Percentiles rank a stretch among this genome's conserved stretches.
These are phyloP conservation scores for Erannis defoliaria DNA, from an alignment of 2,888 invertebrate species.

Conservation along the genomic window DNA sequence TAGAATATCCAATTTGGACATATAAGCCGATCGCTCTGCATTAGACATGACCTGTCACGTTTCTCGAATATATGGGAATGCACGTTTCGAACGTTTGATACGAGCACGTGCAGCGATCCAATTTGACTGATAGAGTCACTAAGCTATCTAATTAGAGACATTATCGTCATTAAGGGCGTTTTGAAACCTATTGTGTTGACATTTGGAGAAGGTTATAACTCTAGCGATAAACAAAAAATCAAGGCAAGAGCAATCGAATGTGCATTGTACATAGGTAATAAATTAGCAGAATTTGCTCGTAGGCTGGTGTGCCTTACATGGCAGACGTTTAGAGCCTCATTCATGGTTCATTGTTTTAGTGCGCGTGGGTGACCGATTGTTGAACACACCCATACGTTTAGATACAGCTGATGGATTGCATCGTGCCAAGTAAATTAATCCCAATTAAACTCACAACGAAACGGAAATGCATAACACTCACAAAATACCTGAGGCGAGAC, in stretches of 20 bases:
- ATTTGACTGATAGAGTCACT: constrained; percentile 49
- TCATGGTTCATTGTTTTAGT: constrained; percentile 70
- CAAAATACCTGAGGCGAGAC: constrained; percentile 21
- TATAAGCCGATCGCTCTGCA: constrained; percentile 51
- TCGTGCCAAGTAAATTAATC: constrained; percentile 71
- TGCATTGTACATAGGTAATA: constrained; percentile 48
- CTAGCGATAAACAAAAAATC: constrained; percentile 14
- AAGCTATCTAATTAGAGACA: constrained; percentile 57
- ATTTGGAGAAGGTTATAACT: constrained; percentile 21
- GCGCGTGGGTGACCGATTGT: constrained; percentile 72
- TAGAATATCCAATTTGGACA: constrained; percentile 35
- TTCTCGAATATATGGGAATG: constrained; percentile 43
- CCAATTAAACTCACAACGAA: constrained; percentile 67
- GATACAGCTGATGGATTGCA: constrained; percentile 69
- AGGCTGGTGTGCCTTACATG: constrained; percentile 64
- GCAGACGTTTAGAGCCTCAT: constrained; percentile 62
- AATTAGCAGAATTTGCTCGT: constrained; percentile 62
- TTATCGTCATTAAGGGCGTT: constrained; percentile 35
- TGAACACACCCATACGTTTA: constrained; percentile 73
- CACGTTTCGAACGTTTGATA: constrained; percentile 47
- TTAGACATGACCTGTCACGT: constrained; percentile 59
- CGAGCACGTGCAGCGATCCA: constrained; percentile 56
- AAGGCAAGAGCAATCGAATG: constrained; percentile 22
- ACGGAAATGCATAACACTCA: constrained; percentile 53
- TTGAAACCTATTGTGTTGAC: constrained; percentile 25